These are phyloP conservation scores for Mesaphorura yosii DNA, from an alignment of 1,140 invertebrate genomes.

Conservation along the genomic window DNA sequence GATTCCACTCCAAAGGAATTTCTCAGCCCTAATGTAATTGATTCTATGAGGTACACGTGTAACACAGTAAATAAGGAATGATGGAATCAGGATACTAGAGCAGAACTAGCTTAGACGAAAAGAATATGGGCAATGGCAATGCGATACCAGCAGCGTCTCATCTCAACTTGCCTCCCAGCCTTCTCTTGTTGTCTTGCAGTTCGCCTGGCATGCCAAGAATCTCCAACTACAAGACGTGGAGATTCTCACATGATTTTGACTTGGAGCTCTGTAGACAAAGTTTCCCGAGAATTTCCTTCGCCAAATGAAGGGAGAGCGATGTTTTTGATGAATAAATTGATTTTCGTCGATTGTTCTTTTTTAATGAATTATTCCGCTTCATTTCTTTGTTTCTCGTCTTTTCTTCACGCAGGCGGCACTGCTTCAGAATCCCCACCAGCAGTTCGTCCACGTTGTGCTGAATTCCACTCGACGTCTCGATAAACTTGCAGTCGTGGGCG, in stretches of 20 bases:
- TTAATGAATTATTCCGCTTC: slow-evolving; percentile 26
- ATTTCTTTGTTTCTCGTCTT: too few species aligned
- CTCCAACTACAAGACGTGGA: slow-evolving; percentile 71
- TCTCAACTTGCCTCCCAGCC: too few species aligned
- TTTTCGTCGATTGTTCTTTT: slow-evolving; percentile 23
- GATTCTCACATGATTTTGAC: slow-evolving; percentile 78
- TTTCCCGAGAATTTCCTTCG: slow-evolving; percentile 68
- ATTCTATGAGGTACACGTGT: too few species aligned
- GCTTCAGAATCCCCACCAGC: slow-evolving; percentile 72
- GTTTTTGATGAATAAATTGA: slow-evolving; percentile 47
- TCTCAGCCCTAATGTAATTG: too few species aligned
- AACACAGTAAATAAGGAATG: too few species aligned
- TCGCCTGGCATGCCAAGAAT: too few species aligned
- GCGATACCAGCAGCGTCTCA: too few species aligned
- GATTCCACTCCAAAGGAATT: too few species aligned
- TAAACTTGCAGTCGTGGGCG: slow-evolving; percentile 82
- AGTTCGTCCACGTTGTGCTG: slow-evolving; percentile 89
- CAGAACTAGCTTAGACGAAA: too few species aligned
- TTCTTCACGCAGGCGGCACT: slow-evolving; percentile 63
- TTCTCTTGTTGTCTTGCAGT: too few species aligned
- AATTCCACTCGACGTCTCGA: slow-evolving; percentile 82
- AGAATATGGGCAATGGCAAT: too few species aligned
- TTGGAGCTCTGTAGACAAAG: slow-evolving; percentile 79
- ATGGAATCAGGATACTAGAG: too few species aligned
- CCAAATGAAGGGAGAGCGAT: slow-evolving; percentile 60